Evolutionary conservation across 2,888 invertebrate species (phyloP).

Genomic region (Timema podura): DNA sequence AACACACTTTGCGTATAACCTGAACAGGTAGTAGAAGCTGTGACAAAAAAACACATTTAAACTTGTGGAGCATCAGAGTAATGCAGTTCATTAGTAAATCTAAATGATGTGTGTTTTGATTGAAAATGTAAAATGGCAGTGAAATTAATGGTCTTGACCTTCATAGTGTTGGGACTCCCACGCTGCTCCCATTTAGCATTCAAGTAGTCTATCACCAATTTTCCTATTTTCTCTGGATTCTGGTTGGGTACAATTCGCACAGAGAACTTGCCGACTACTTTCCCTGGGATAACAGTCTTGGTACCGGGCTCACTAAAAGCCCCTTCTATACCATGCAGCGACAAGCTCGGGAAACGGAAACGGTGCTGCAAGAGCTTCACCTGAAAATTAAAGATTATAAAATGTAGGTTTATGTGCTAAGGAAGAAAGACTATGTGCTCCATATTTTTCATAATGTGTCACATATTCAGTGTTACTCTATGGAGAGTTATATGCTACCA

Average conservation of each 20-base stretch:
- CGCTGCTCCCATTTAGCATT: conserved; percentile 72
- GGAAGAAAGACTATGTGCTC: not conserved
- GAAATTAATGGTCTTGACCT: conserved; percentile 49
- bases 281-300: conserved; percentile 92
- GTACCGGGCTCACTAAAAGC: conserved; percentile 91
- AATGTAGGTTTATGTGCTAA: not conserved
- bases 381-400: conserved; percentile 39
- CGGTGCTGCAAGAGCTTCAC: conserved; percentile 85
- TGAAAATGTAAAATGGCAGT: too few species aligned
- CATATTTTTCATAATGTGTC: not conserved
- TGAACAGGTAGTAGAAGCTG: too few species aligned
- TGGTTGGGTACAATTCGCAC: conserved; percentile 95
- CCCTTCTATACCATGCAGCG: conserved; percentile 92
- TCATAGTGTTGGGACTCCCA: conserved; percentile 82
- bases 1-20: too few species aligned
- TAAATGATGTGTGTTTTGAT: too few species aligned
- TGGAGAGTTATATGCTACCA: too few species aligned
- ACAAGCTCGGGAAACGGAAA: conserved; percentile 92
- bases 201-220: conserved; percentile 72
- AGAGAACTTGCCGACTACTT: conserved; percentile 96
- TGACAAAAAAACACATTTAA: too few species aligned
- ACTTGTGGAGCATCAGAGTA: too few species aligned
- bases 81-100: too few species aligned
- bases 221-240: conserved; percentile 75
- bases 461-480: too few species aligned